A percentile compares a stretch with the other conserved stretches of the same genome.
phyloP scores from a whole-genome alignment of 2,888 invertebrate genomes.

The Clepsis dumicolana region DNA sequence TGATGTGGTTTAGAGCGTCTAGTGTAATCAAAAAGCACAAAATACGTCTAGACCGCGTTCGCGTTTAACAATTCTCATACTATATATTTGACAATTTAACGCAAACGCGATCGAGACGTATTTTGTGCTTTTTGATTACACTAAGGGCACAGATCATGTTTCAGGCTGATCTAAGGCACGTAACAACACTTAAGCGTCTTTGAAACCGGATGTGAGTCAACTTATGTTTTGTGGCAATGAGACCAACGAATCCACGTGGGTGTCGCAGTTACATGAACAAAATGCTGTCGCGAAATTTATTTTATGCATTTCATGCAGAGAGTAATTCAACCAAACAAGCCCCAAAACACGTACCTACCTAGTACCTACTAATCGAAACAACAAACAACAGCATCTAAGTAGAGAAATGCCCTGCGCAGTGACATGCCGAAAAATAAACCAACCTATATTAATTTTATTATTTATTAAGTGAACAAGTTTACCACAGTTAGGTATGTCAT shows the following conservation, averaged over 20 bases:
- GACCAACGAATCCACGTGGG: background rate
- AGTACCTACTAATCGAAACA: background rate
- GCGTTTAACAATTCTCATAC: too few species aligned
- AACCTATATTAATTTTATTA: background rate
- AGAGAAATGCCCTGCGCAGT: background rate
- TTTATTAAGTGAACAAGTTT: background rate
- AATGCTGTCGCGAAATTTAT: background rate
- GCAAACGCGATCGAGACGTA: too few species aligned
- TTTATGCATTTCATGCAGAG: background rate
- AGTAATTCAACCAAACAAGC: background rate
- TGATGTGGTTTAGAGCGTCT: constrained; percentile 3
- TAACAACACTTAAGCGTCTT: background rate
- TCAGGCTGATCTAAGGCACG: background rate
- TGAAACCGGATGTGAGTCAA: constrained; percentile 14
- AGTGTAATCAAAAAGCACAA: too few species aligned
- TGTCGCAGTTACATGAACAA: background rate
- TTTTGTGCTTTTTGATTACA: too few species aligned
- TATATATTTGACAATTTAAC: too few species aligned
- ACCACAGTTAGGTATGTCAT: constrained; percentile 50
- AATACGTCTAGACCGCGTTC: too few species aligned
- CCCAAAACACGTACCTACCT: background rate
- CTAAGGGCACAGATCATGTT: too few species aligned
- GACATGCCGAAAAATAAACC: background rate
- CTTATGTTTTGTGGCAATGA: background rate
- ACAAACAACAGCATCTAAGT: background rate